Evolutionary conservation across 2,888 invertebrate species (phyloP), one percentile per base, ranked within the genome.

Genomic region (Branchipolynoe longqiensis): DNA sequence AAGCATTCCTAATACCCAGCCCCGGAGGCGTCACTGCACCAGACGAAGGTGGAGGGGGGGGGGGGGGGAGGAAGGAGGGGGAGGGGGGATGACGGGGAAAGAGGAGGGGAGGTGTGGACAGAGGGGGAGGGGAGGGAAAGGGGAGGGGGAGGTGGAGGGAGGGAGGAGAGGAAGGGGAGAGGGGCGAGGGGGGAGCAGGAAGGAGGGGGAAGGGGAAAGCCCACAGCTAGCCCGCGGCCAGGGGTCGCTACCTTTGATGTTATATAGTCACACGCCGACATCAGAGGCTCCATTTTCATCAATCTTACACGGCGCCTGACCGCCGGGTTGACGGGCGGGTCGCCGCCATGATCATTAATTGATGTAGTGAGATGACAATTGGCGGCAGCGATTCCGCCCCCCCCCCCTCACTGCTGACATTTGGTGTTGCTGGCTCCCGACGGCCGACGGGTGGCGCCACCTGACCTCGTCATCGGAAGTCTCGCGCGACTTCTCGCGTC

Each of bases 381-480:
- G 69, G 69, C 22, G 4, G 36, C 69, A 33, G 36, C 28, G n/a
- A 18, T 2, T 56, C n/a, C n/a, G n/a, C n/a, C 14, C 36, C 8
- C 8, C 69, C 0, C 33, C 8, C 8, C 12, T n/a, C 33, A 22
- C 8, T n/a, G n/a, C n/a, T 69, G 69, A 69, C 69, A 69, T 69
- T 69, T 69, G 69, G 69, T 38, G 69, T 38, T 33, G 36, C 69
- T 3, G 33, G 22, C 69, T 18, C 33, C 38, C 69, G 38, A 33
- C 18, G 38, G 69, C 38, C 69, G 38, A 33, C 18, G 38, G 69
- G 36, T 2, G 69, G 69, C 69, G 69, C 69, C 36, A 69, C 38
- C 69, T 69, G 69, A 69, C 69, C 69, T 69, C 25, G 69, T 69
- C 69, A 69, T 38, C 69, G 69, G 69, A 69, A 69, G 69, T 69